Evolutionary conservation across 2,797 vertebrate genomes (phyloP).

Genomic region (Crocidura indochinensis): DNA sequence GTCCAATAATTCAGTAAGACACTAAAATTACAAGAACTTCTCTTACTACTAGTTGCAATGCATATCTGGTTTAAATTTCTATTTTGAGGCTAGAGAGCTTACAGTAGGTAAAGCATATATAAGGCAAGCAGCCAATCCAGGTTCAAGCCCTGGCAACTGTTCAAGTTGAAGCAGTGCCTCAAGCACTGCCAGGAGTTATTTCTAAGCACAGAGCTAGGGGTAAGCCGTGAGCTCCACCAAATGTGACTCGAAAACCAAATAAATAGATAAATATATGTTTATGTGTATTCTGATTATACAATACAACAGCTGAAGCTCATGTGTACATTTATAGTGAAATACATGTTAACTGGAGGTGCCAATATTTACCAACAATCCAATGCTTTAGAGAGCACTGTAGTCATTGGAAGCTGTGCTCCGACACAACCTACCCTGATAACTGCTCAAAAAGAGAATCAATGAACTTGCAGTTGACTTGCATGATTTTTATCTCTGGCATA

Average conservation of each 20-base stretch:
- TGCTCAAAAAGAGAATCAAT: not conserved
- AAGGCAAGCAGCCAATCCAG: too few species aligned
- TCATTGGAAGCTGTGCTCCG: too few species aligned
- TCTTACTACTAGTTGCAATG: constrained; percentile 20
- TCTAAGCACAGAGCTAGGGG: too few species aligned
- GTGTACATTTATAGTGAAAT: not conserved
- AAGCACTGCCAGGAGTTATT: too few species aligned
- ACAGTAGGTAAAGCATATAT: too few species aligned
- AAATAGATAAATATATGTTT: too few species aligned
- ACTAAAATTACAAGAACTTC: not conserved
- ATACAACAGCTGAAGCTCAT: constrained; percentile 12
- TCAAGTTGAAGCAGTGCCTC: too few species aligned
- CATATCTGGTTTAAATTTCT: constrained; percentile 3
- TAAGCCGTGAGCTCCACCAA: too few species aligned
- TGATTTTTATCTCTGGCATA: constrained; percentile 69
- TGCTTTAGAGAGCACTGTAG: not conserved
- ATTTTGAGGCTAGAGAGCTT: not conserved
- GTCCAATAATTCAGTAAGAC: not conserved
- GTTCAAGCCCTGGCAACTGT: too few species aligned
- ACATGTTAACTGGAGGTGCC: not conserved
- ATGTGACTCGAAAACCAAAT: too few species aligned
- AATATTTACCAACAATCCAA: not conserved
- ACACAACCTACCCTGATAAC: not conserved
- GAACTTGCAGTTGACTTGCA: not conserved
- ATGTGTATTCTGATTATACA: not conserved